phyloP scores from a whole-genome alignment of 2,888 invertebrate species.

The Nemoura dubitans region DNA sequence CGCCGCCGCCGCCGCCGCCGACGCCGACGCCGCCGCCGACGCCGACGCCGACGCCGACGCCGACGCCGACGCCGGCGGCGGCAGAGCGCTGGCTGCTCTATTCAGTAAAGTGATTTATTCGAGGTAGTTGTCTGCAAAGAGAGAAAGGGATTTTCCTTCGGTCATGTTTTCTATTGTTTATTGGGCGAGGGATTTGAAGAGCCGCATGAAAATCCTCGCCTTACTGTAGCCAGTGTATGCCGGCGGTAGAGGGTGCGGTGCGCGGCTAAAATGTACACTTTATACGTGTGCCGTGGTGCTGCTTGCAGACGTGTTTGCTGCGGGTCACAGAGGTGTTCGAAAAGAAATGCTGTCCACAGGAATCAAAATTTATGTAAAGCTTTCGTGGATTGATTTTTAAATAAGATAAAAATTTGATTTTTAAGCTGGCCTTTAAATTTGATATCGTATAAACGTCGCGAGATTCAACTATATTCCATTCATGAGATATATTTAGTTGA shows the following conservation, averaged over 20 bases:
- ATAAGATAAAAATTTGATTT: no score
- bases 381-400: no score
- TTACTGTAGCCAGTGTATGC: background rate
- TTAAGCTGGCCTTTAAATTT: no score
- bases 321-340: no score
- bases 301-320: no score
- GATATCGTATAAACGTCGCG: background rate
- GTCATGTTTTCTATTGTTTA: slow-evolving; percentile 49
- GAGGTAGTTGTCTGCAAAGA: slow-evolving; percentile 34
- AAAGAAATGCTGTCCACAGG: no score
- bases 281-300: no score
- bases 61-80: no score
- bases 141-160: slow-evolving; percentile 40
- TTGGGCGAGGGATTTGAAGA: slow-evolving; percentile 34
- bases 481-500: background rate
- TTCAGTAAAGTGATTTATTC: slow-evolving; percentile 49
- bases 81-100: slow-evolving; percentile 31
- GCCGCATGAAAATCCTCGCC: slow-evolving; percentile 25
- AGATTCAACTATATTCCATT: slow-evolving; percentile 5
- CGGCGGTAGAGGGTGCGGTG: no score
- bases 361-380: no score
- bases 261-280: no score
- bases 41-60: background rate
- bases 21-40: background rate
- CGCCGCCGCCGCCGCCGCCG: background rate